These are phyloP conservation scores for Boulengeromyrus knoepffleri DNA, from an alignment of 2,113 vertebrate genomes.

Conservation along the genomic window DNA sequence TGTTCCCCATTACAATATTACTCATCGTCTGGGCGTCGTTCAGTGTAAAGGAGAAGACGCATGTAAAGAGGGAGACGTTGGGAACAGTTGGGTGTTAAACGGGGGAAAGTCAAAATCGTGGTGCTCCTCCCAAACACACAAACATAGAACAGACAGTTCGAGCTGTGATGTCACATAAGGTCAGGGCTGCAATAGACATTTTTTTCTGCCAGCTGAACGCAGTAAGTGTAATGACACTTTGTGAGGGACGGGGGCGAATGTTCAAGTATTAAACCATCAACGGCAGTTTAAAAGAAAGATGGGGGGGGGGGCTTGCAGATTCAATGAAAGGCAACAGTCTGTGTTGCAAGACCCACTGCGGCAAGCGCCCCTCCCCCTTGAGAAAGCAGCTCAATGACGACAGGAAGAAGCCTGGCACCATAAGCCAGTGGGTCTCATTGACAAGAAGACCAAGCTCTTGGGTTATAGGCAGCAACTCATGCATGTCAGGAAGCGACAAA, in stretches of 20 bases:
- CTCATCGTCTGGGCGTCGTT: not conserved
- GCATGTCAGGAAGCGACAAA: not conserved
- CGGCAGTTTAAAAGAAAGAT: not conserved
- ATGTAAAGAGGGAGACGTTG: not conserved
- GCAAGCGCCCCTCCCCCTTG: not conserved
- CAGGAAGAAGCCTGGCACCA: not conserved
- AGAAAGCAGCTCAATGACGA: not conserved
- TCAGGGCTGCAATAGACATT: not conserved
- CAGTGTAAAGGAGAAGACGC: not conserved
- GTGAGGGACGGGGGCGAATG: not conserved
- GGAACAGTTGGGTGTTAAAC: not conserved
- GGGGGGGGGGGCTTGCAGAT: not conserved
- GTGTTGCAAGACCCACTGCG: not conserved
- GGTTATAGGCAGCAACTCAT: not conserved
- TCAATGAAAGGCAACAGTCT: not conserved
- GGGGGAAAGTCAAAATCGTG: not conserved
- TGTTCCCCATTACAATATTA: not conserved
- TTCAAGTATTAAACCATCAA: not conserved
- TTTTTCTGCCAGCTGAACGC: not conserved
- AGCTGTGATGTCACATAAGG: not conserved
- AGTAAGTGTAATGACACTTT: not conserved
- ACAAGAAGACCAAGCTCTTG: not conserved
- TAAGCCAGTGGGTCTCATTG: not conserved
- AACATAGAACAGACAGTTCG: not conserved
- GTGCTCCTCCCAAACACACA: not conserved